Evolutionary conservation across 2,113 vertebrate genomes (phyloP), one percentile per base, ranked within the genome.

Genomic region (Apteryx owenii): DNA sequence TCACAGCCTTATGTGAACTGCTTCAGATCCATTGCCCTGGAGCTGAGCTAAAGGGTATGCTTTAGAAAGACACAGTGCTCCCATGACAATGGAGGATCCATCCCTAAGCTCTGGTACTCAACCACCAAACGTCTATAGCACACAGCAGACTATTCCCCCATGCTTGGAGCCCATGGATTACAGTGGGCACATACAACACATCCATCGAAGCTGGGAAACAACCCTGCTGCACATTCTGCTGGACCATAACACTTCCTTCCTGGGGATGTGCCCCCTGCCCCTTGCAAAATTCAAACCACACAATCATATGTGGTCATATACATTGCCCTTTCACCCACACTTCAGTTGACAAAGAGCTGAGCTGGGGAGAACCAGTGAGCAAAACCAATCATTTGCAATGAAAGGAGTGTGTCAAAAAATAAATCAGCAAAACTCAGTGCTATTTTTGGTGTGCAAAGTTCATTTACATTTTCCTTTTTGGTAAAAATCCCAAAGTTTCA

Each of bases 381-480:
- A 90, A 93, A 95, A 95, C 44, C 3, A 0, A 88, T 86, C 72
- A 25, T 70, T 86, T 25, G 7, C 88, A 86, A 90, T 61, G 48
- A 95, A 96, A 89, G 4, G 61, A 89, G 46, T 48, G 50, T 82
- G 61, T 60, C 40, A 46, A 60, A 77, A 22, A 60, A 82, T 90
- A n/a, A 44, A 86, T 70, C 88, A 93, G 93, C 95, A 93, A 96
- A 96, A 64, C 79, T 88, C 79, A 81, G 88, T 94, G 95, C 90
- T 97, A 96, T 96, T 97, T 97, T 96, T 96, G 85, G 92, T 88
- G 90, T 38, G 69, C 79, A 93, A 90, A 90, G 54, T 96, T 95
- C 85, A 93, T 96, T 96, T 96, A 84, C 88, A 84, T 96, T 90
- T 97, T 95, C 48, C 61, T 75, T 90, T 95, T 87, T 97, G 92